A percentile compares a stretch with the other conserved stretches of the same genome.
phyloP scores from a whole-genome alignment of 2,113 vertebrate species.

The Notarius lentiginosus region DNA sequence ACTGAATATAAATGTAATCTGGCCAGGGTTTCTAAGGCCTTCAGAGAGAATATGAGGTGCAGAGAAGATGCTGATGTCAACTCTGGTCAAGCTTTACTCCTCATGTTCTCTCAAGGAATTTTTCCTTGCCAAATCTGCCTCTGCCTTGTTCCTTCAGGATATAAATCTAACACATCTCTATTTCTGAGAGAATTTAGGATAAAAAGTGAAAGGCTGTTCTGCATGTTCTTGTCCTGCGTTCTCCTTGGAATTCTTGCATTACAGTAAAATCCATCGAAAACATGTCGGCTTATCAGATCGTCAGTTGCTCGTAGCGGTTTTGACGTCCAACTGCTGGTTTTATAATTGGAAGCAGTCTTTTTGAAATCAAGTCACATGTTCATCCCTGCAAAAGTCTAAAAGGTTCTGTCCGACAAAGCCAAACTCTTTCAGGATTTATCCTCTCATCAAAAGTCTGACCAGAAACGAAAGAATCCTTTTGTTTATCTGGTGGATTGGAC shows the following conservation, averaged over 20 bases:
- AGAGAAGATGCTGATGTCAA: too few relatives aligned
- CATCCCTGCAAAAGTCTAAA: background rate
- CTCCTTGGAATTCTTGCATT: background rate
- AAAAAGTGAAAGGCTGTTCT: background rate
- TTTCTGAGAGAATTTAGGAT: background rate
- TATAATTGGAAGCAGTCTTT: background rate
- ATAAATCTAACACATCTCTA: background rate
- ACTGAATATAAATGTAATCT: background rate
- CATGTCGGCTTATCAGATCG: background rate
- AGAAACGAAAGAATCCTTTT: background rate
- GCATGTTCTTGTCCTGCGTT: background rate
- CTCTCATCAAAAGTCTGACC: background rate
- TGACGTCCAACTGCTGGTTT: background rate
- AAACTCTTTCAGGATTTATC: background rate
- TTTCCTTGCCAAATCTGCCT: background rate
- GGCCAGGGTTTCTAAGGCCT: background rate
- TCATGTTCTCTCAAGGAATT: background rate
- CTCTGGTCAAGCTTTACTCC: background rate
- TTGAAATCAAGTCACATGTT: background rate
- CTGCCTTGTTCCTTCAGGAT: background rate
- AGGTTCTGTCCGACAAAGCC: constrained; percentile 7
- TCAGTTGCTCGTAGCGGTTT: background rate
- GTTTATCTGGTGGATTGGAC: background rate
- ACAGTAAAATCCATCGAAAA: background rate
- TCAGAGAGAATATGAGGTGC: background rate